Evolutionary conservation across 2,888 invertebrate genomes (phyloP), one percentile per base, ranked within the genome.

Genomic region (Cataglyphis rosenhaueri): DNA sequence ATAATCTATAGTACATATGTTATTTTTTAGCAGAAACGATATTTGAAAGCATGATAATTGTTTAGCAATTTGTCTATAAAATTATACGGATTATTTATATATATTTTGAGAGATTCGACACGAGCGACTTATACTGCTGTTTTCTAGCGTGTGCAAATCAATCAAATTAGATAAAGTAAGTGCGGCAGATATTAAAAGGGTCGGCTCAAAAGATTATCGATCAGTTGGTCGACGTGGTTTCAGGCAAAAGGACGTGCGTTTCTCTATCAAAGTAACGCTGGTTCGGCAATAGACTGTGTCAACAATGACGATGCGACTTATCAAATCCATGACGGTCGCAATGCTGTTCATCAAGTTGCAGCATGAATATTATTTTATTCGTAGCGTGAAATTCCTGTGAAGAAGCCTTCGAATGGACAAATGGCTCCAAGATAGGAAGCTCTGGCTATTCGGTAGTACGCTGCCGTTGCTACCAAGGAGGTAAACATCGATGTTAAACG

Each of bases 391-490:
- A 75, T 79, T 74, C n/a, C 79, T 74, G 71, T 90, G 85, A 89
- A 52, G 88, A 87, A 81, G 85, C 89, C 79, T 89, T 91, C 93
- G 96, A 95, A 98, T 98, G 98, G 98, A 98, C 97, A 97, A 97
- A 98, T 98, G 98, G 98, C 97, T 98, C 95, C 97, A 97, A 96
- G 98, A 98, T 95, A 97, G 97, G 95, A 97, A 97, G 96, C 96
- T 98, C 95, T 98, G 98, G 98, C 97, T 98, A 95, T 97, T 98
- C 95, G 98, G 98, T 95, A 97, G 97, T 96, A 97, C 97, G 95
- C 96, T 98, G 95, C 98, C 98, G 93, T 95, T 98, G 92, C 95
- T 98, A 94, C 97, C 97, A 88, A 96, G 98, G 95, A 97, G 97
- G 98, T 98, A 95, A 95, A 74, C 21, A 48, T 5, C 38, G 10